These are phyloP conservation scores for Schizaphis graminum DNA, from an alignment of 2,888 invertebrate species.

Conservation along the genomic window DNA sequence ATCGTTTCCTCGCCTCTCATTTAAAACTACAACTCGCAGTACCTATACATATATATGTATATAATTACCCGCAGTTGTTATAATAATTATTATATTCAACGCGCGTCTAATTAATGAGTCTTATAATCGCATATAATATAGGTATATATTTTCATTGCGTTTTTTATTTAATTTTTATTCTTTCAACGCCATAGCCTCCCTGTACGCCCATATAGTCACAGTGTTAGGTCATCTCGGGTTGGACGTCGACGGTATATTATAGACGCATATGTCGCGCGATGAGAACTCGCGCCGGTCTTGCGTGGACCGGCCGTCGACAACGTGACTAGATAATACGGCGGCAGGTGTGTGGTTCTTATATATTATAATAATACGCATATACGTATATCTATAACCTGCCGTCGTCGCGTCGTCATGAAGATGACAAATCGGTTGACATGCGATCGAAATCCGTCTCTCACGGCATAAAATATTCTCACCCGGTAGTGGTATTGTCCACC, in stretches of 20 bases:
- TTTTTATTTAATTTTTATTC: neutral
- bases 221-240: neutral
- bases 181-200: neutral
- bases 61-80: neutral
- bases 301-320: slow-evolving; percentile 24
- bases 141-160: neutral
- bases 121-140: neutral
- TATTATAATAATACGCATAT: neutral
- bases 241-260: neutral
- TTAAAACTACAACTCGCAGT: neutral
- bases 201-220: neutral
- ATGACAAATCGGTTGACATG: slow-evolving; percentile 62
- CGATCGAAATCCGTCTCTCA: slow-evolving; percentile 63
- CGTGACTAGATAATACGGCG: slow-evolving; percentile 3
- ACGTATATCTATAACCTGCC: neutral
- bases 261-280: slow-evolving; percentile 11
- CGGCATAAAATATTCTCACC: slow-evolving; percentile 53
- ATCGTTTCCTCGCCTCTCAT: neutral
- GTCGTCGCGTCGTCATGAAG: slow-evolving; percentile 20
- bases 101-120: neutral
- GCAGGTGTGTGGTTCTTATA: slow-evolving; percentile 25
- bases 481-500: slow-evolving; percentile 60
- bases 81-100: neutral
- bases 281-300: slow-evolving; percentile 14
- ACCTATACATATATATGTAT: neutral